Conservation (phyloP, 2,888 invertebrate species). For the Stictocephala bisonia region DNA sequence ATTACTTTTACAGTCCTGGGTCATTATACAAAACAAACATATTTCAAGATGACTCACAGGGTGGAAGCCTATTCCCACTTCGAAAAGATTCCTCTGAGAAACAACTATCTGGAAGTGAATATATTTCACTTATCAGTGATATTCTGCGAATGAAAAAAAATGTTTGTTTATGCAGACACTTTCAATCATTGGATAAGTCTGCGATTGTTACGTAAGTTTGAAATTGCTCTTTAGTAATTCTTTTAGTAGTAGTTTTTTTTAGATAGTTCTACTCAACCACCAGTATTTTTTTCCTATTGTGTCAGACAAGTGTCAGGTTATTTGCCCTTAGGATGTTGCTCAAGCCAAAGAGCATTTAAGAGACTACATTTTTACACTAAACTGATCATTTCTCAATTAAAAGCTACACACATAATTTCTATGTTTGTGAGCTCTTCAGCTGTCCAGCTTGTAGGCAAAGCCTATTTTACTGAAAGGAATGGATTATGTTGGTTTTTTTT, state of each 20-base stretch:
- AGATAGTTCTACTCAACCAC: too few relatives aligned
- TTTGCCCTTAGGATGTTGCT: too few relatives aligned
- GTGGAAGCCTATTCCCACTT: conserved; percentile 67
- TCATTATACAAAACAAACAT: conserved; percentile 29
- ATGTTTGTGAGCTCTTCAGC: too few relatives aligned
- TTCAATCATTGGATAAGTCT: conserved; percentile 84
- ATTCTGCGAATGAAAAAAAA: conserved; percentile 94
- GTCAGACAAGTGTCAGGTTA: too few relatives aligned
- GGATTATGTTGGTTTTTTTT: too few relatives aligned
- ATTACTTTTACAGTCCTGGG: conserved; percentile 34
- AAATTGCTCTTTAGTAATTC: conserved; percentile 7
- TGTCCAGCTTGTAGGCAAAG: too few relatives aligned
- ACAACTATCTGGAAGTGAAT: conserved; percentile 70
- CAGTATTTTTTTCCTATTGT: too few relatives aligned
- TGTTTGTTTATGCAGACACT: conserved; percentile 92
- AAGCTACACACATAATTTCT: too few relatives aligned
- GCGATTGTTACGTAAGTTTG: conserved; percentile 74
- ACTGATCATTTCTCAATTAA: too few relatives aligned
- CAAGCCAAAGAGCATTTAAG: too few relatives aligned
- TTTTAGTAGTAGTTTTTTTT: conserved; percentile 17
- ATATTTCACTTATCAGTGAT: conserved; percentile 87
- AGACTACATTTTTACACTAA: too few relatives aligned
- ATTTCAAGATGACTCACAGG: conserved; percentile 40
- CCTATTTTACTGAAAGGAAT: too few relatives aligned
- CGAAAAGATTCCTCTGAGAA: conserved; percentile 65